Evolutionary conservation across 2,888 invertebrate species (phyloP), one percentile per base, ranked within the genome.

Genomic region (Silvanus unidentatus): DNA sequence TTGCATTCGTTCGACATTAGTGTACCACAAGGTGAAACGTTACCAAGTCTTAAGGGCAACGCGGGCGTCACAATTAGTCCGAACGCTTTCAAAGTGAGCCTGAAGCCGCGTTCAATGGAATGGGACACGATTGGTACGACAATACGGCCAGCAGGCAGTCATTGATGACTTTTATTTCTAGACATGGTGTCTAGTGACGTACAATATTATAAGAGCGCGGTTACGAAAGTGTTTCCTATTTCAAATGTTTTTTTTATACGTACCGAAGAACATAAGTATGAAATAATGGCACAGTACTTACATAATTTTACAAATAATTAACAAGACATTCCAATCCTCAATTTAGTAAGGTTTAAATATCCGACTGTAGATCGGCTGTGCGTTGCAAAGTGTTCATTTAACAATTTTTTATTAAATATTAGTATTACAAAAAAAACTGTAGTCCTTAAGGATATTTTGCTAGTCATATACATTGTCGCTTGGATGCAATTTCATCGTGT

Each of bases 11-110:
- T 88, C 69, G 79, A 89, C 60, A 72, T 93, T 14, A 74, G 77
- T 55, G 73, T 84, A 53, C 88, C 88, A 10, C 78, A 78, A 44
- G 88, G 86, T 1, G 82, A 79, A 39, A 78, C 80, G 0, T 70
- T 83, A 51, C 93, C 93, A 1, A 87, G 85, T 45, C 72, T 92
- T 42, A 84, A 87, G 57, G 91, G 91, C 28, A 85, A 84, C 49
- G 83, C 85, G 16, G 91, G 90, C 3, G 82, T 88, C 40, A 92
- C 93, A n/a, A 83, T 91, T 40, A 84, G 86, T 12, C 92, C 93
- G 0, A 79, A 85, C 60, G 77, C 84, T 1, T 93, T 88, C 75
- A 80, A 82, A 65, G 86, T 92, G 11, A 79, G 79, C 59, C 75
- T 87, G 45, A 73, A 77, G 49, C 75, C 79, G 3, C 75, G 85